phyloP scores from a whole-genome alignment of 2,888 invertebrate genomes.

The Dichetophora obliterata region DNA sequence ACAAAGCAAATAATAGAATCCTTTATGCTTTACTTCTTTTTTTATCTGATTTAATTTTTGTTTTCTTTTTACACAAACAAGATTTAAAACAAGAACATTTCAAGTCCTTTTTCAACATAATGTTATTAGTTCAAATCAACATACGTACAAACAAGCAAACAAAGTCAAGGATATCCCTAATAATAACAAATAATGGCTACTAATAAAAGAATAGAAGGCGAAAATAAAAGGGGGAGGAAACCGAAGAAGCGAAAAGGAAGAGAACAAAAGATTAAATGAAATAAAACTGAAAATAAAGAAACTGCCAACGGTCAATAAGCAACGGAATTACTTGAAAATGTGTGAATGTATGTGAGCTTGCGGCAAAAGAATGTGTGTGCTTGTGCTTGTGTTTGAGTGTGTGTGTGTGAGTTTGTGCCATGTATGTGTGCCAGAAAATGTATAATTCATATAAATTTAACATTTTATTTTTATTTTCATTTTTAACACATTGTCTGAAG shows the following conservation, averaged over 20 bases:
- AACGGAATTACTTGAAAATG: not conserved
- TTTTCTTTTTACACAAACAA: too few relatives aligned
- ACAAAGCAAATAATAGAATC: too few relatives aligned
- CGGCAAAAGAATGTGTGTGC: not conserved
- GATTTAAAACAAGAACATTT: not conserved
- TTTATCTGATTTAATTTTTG: too few relatives aligned
- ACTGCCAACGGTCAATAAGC: slow-evolving; percentile 16
- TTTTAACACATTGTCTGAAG: not conserved
- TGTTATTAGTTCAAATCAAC: too few relatives aligned
- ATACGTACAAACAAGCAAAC: too few relatives aligned
- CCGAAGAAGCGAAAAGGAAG: not conserved
- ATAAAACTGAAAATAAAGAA: not conserved
- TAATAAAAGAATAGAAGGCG: not conserved
- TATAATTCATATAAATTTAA: slow-evolving; percentile 15
- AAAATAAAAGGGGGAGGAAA: not conserved
- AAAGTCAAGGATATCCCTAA: too few relatives aligned
- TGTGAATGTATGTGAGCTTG: not conserved
- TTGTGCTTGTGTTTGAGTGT: not conserved
- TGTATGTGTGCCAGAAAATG: not conserved
- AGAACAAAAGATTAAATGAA: not conserved
- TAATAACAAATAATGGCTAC: not conserved
- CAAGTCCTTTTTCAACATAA: not conserved
- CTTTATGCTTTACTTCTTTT: too few relatives aligned
- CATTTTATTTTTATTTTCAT: slow-evolving; percentile 5
- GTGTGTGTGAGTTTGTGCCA: too few relatives aligned